Evolutionary conservation across 2,888 invertebrate genomes (phyloP).

Genomic region (Synergus umbraculus): DNA sequence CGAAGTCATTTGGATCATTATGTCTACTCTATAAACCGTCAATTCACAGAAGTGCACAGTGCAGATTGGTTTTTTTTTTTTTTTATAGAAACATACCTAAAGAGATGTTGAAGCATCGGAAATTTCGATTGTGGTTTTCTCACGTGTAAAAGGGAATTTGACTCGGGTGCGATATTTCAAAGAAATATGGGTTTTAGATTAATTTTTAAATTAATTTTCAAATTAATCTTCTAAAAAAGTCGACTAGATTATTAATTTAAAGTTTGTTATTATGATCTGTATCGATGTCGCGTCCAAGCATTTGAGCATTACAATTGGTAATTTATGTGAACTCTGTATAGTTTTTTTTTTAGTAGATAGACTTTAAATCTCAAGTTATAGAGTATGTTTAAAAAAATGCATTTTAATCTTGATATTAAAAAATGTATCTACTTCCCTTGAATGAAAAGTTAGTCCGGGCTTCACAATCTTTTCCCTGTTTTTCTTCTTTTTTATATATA

Average conservation of each 20-base stretch:
- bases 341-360: background rate
- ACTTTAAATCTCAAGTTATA: background rate
- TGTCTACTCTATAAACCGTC: conserved; percentile 61
- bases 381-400: background rate
- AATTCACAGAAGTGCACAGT: conserved; percentile 77
- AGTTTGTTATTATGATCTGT: background rate
- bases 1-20: conserved; percentile 37
- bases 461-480: too few species aligned
- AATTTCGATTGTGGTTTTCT: conserved; percentile 8
- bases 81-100: conserved; percentile 47
- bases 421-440: background rate
- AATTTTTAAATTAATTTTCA: too few species aligned
- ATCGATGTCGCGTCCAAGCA: conserved; percentile 7
- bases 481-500: too few species aligned
- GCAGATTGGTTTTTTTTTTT: conserved; percentile 67
- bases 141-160: background rate
- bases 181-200: background rate
- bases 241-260: background rate
- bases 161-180: conserved; percentile 12
- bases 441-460: background rate
- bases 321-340: background rate
- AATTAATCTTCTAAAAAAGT: background rate
- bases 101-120: conserved; percentile 44
- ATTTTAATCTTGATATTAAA: background rate
- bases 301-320: conserved; percentile 28